A percentile compares a stretch with the other conserved stretches of the same genome.
These are phyloP conservation scores for Climacteris rufus DNA, from an alignment of 2,113 vertebrate genomes.

Conservation along the genomic window DNA sequence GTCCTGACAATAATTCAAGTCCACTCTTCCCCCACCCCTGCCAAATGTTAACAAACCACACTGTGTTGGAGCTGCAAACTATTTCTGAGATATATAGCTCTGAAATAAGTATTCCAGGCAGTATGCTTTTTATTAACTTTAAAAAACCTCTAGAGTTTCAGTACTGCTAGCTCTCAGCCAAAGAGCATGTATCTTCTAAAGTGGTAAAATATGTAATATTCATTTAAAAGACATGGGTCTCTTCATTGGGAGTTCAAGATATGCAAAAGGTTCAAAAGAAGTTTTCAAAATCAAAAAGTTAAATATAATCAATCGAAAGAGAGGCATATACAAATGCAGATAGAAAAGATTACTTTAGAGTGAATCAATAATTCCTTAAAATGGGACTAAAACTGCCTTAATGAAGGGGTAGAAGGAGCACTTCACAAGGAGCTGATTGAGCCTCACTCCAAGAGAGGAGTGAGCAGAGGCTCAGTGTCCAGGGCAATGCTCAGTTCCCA, in stretches of 20 bases:
- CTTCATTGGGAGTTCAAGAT: background rate
- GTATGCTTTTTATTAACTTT: background rate
- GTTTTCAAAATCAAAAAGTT: background rate
- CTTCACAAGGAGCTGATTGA: fast-evolving
- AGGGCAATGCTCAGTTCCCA: background rate
- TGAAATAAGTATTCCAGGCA: background rate
- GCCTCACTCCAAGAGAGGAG: background rate
- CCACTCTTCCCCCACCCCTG: background rate
- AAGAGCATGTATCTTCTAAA: background rate
- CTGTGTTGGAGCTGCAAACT: background rate
- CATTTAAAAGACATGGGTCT: background rate
- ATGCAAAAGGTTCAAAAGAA: background rate
- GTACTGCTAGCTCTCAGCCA: background rate
- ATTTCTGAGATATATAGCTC: background rate
- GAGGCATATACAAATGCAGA: background rate
- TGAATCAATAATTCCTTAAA: background rate
- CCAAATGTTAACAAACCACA: background rate
- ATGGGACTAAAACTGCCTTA: background rate
- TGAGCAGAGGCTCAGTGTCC: background rate
- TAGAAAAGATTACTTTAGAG: background rate
- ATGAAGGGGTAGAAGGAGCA: background rate
- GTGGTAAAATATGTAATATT: background rate
- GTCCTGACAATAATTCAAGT: background rate
- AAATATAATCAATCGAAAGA: background rate
- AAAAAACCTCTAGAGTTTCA: background rate